Conservation (phyloP, 2,113 vertebrate genomes). For the Leptodactylus fuscus region DNA sequence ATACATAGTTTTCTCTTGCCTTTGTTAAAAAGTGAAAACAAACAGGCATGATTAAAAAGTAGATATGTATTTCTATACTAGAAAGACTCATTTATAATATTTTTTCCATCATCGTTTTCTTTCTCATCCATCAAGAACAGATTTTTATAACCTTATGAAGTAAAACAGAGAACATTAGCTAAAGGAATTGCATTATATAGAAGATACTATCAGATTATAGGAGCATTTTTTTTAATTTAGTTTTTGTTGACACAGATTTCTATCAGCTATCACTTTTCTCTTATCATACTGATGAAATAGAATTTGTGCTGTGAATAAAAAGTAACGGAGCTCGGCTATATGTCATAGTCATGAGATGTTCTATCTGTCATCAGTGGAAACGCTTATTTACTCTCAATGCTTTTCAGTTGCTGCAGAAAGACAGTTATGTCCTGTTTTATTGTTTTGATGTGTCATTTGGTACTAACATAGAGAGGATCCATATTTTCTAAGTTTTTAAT, state of each 20-base stretch:
- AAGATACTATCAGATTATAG: conserved; percentile 77
- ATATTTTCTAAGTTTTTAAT: conserved; percentile 43
- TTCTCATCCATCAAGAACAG: conserved; percentile 66
- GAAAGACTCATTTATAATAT: conserved; percentile 43
- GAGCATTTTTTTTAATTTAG: conserved; percentile 81
- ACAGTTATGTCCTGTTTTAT: conserved; percentile 68
- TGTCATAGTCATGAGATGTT: conserved; percentile 77
- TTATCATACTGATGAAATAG: conserved; percentile 79
- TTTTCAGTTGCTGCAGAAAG: conserved; percentile 70
- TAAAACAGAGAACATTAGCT: conserved; percentile 77
- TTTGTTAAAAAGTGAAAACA: neutral
- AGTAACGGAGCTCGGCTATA: conserved; percentile 75
- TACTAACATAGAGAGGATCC: conserved; percentile 2
- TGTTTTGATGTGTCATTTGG: conserved; percentile 55
- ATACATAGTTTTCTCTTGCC: neutral
- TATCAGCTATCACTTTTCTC: conserved; percentile 80
- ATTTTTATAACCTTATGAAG: conserved; percentile 70
- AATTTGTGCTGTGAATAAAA: conserved; percentile 73
- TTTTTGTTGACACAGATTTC: conserved; percentile 84
- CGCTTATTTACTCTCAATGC: conserved; percentile 78
- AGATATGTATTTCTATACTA: neutral
- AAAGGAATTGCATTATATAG: conserved; percentile 81
- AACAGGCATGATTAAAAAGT: neutral
- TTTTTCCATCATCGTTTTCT: conserved; percentile 64
- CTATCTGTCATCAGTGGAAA: conserved; percentile 81